Base-by-base conservation (phyloP, 2,888 invertebrate species). In the Cataglyphis altisquamis region DNA sequence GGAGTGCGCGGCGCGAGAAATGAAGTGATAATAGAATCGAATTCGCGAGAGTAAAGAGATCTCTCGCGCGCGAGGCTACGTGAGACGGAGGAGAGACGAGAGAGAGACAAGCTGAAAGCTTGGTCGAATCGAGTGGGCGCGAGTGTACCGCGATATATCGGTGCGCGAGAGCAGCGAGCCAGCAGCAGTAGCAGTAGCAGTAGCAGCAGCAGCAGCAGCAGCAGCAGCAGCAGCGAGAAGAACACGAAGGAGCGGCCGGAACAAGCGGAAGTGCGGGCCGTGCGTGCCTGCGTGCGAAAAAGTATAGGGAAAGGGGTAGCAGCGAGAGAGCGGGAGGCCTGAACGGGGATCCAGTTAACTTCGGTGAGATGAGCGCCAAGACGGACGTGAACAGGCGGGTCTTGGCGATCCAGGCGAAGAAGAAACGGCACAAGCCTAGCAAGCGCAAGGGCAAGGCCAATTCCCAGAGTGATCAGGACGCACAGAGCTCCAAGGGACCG, bases 321-420 rank as follows among this genome's bases (percentile, higher is more conserved):
- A 18, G 25, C 39, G 15, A 15, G 15, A 5, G 39, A 73, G 64
- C 45, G 84, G 83, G 70, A 85, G 87, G 87, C 80, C 80, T 68
- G 89, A 84, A 87, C 86, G 77, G 86, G 84, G 52, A 32, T 68
- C 21, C 72, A 45, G 73, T 60, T 32, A 41, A 9, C 36, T 36
- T 45, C 73, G 84, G 89, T 90, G 92, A 86, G 91, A 98, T 98
- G 98, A 98, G 97, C 96, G 97, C 97, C 95, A 98, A 98, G 96
- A 97, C 97, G 95, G 98, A 98, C 96, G 98, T 98, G 96, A 98
- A 98, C 96, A 97, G 98, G 96, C 97, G 98, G 95, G 98, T 98
- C 95, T 96, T 98, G 95, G 98, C 98, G 95, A 98, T 98, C 94
- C 98, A 98, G 96, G 98, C 98, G 94, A 98, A 98, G 96, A 98